These are phyloP conservation scores for Macquaria australasica DNA, from an alignment of 2,113 vertebrate genomes.

Conservation along the genomic window DNA sequence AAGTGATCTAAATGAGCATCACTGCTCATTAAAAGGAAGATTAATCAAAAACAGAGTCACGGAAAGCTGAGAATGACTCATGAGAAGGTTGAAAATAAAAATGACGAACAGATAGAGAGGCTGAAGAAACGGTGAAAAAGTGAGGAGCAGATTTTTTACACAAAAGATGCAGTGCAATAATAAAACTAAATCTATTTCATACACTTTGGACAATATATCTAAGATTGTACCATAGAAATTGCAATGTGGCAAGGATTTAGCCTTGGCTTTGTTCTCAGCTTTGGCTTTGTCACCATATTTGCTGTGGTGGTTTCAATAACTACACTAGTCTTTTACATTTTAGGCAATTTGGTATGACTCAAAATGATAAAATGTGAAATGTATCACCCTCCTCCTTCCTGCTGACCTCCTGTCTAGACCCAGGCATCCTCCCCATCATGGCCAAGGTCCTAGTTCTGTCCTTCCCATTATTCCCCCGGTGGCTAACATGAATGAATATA, in stretches of 20 bases:
- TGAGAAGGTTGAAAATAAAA: constrained; percentile 17
- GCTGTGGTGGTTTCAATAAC: not conserved
- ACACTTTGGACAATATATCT: not conserved
- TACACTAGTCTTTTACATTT: not conserved
- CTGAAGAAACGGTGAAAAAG: not conserved
- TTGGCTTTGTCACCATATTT: constrained; percentile 21
- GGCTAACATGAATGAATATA: constrained; percentile 56
- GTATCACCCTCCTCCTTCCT: constrained; percentile 21
- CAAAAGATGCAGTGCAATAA: constrained; percentile 2
- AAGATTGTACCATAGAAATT: not conserved
- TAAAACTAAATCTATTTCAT: not conserved
- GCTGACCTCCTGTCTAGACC: constrained; percentile 47
- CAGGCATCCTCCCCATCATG: constrained; percentile 57
- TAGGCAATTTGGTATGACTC: constrained; percentile 19
- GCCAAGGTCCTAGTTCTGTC: constrained; percentile 78
- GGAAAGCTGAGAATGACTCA: constrained; percentile 9
- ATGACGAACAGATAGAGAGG: not conserved
- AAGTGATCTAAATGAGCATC: constrained; percentile 38
- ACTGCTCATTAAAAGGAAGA: constrained; percentile 28
- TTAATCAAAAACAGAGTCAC: constrained; percentile 1
- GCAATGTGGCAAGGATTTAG: not conserved
- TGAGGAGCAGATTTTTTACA: not conserved
- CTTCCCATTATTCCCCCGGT: constrained; percentile 67
- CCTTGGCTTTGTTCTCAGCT: not conserved
- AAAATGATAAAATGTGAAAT: constrained; percentile 52